Percentiles rank a stretch among this genome's conserved stretches.
Conservation (phyloP, 2,888 invertebrate genomes). For the Apamea crenata region DNA sequence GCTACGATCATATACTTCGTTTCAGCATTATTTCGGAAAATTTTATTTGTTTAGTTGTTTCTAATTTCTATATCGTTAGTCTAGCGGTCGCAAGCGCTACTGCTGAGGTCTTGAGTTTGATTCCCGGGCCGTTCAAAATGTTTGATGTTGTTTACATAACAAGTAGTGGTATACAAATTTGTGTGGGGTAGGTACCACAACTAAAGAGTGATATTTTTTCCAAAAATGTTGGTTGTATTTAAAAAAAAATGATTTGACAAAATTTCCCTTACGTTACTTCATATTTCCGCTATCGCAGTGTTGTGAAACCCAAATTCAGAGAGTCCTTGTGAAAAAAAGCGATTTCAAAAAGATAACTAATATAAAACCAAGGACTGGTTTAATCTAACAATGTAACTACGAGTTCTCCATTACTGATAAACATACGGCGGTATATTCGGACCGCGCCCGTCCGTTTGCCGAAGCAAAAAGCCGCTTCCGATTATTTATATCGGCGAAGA, state of each 20-base stretch:
- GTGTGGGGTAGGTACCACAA: too few relatives aligned
- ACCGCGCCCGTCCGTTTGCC: conserved; percentile 66
- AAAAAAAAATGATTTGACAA: not conserved
- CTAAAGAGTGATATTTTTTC: too few relatives aligned
- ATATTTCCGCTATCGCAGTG: not conserved
- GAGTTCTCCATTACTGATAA: conserved; percentile 38
- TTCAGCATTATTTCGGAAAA: not conserved
- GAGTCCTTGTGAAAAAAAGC: not conserved
- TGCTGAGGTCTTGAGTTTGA: too few relatives aligned
- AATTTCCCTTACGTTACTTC: not conserved
- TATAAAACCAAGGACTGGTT: conserved; percentile 32
- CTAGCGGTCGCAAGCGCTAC: not conserved
- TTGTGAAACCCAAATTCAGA: not conserved
- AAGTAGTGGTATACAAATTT: too few relatives aligned
- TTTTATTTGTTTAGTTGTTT: not conserved
- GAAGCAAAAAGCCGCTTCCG: conserved; percentile 61
- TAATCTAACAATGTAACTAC: conserved; percentile 33
- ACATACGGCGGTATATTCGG: conserved; percentile 41
- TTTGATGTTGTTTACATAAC: too few relatives aligned
- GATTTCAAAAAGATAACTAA: too few relatives aligned
- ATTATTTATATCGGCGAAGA: conserved; percentile 48
- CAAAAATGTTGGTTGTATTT: too few relatives aligned
- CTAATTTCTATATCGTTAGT: not conserved
- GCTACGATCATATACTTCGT: not conserved
- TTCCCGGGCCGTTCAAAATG: too few relatives aligned